phyloP scores from a whole-genome alignment of 2,797 vertebrate genomes.

The Taeniopygia guttata region DNA sequence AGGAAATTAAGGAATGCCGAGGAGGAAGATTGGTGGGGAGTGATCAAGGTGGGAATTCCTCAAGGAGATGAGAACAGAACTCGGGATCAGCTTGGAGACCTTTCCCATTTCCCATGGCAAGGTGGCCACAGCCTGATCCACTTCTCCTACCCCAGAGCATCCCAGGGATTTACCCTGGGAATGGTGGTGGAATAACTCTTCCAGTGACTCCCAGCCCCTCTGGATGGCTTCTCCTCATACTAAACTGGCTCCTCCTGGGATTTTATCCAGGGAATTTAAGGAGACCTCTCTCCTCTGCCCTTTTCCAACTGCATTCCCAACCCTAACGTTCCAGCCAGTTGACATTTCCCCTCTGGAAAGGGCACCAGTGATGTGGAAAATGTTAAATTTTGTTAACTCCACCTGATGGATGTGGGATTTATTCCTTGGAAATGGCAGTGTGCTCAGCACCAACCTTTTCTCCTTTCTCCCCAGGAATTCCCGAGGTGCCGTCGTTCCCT shows the following conservation, averaged over 20 bases:
- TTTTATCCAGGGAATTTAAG: not conserved
- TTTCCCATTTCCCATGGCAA: not conserved
- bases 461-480: conserved; percentile 81
- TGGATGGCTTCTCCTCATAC: not conserved
- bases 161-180: not conserved
- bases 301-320: not conserved
- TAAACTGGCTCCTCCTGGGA: not conserved
- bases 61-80: not conserved
- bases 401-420: not conserved
- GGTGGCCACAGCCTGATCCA: not conserved
- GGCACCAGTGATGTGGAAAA: not conserved
- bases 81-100: not conserved
- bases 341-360: conserved; percentile 11
- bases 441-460: conserved; percentile 76
- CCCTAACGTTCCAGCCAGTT: not conserved
- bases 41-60: not conserved
- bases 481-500: conserved; percentile 74
- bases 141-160: not conserved
- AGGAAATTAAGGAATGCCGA: not conserved
- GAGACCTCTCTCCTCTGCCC: not conserved
- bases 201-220: not conserved
- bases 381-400: not conserved
- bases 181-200: not conserved
- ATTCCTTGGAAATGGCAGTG: not conserved
- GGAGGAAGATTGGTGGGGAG: not conserved